Evolutionary conservation across 2,797 vertebrate species (phyloP).

Genomic region (Acanthurus leucopareius): DNA sequence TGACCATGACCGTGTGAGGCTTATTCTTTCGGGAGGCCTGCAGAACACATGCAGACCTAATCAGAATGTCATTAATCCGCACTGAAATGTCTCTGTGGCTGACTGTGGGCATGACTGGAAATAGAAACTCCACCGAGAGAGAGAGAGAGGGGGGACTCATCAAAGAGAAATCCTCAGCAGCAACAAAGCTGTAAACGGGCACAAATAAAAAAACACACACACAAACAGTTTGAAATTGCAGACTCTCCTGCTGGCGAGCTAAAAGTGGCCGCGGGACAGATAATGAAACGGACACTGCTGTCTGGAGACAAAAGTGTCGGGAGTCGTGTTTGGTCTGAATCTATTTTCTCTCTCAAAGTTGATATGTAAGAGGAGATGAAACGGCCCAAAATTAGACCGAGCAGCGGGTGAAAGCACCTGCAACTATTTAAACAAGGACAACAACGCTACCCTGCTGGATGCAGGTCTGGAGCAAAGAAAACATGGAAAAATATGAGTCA

Average conservation of each 20-base stretch:
- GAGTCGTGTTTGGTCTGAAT: slow-evolving; percentile 47
- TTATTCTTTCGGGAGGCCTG: slow-evolving; percentile 48
- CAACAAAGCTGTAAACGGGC: slow-evolving; percentile 30
- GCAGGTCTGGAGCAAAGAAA: not conserved
- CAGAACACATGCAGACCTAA: slow-evolving; percentile 56
- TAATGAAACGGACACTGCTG: slow-evolving; percentile 53
- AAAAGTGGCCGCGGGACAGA: slow-evolving; percentile 45
- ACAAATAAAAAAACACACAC: slow-evolving; percentile 16
- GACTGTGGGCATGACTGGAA: slow-evolving; percentile 66
- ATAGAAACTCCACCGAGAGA: slow-evolving; percentile 53
- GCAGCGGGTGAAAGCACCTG: slow-evolving; percentile 30
- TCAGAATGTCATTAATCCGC: slow-evolving; percentile 61
- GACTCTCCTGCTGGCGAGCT: slow-evolving; percentile 13
- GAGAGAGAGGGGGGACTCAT: slow-evolving; percentile 31
- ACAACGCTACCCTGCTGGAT: slow-evolving; percentile 3
- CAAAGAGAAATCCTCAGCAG: slow-evolving; percentile 42
- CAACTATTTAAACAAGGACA: slow-evolving; percentile 13
- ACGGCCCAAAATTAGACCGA: slow-evolving; percentile 50
- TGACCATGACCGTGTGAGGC: slow-evolving; percentile 50
- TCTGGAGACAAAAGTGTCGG: slow-evolving; percentile 42
- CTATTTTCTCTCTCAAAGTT: slow-evolving; percentile 65
- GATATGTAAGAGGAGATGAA: slow-evolving; percentile 56
- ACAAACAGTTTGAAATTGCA: slow-evolving; percentile 41
- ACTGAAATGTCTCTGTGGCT: slow-evolving; percentile 46
- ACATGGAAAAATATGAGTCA: not conserved